Evolutionary conservation across 2,888 invertebrate genomes (phyloP), one percentile per base, ranked within the genome.

Genomic region (Pterostichus niger): DNA sequence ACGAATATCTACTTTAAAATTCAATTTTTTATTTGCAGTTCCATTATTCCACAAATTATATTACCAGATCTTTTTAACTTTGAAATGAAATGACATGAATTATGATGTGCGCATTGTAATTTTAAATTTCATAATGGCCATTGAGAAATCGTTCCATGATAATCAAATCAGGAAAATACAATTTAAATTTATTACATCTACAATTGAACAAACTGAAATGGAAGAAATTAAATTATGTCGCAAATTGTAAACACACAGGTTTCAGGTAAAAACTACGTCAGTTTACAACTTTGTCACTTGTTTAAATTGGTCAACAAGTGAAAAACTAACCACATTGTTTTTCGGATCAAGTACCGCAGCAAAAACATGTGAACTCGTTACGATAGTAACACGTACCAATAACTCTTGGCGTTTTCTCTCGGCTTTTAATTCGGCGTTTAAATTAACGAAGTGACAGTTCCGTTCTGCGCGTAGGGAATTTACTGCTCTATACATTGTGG

Each of bases 381-480:
- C 15, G 7, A 44, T 71, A 44, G 17, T 17, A 68, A 68, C 64
- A 44, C 68, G 10, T 17, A 31, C 75, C 49, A 33, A 75, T 75
- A 75, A 52, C 35, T 75, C 49, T 75, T 75, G 52, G 49, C 52
- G 10, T 49, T 24, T 71, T 31, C 40, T 75, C 52, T 24, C 13
- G 31, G 75, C 49, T 75, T 75, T 75, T 52, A 75, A 75, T 75
- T 75, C 75, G 13, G 31, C 46, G 46, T 71, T 71, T 71, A 71
- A 75, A 13, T 52, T 75, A 75, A 52, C 52, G 52, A 75, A 75
- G 75, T 52, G 75, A 75, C 75, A 75, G 52, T 75, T 75, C 31
- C 9, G 75, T 33, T 52, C 24, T 13, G 52, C 52, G 49, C 33
- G 35, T 52, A 13, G 75, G 7, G 75, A 75, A 75, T 75, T 75